Conservation (phyloP, 2,113 vertebrate species). For the Megaleporinus macrocephalus region DNA sequence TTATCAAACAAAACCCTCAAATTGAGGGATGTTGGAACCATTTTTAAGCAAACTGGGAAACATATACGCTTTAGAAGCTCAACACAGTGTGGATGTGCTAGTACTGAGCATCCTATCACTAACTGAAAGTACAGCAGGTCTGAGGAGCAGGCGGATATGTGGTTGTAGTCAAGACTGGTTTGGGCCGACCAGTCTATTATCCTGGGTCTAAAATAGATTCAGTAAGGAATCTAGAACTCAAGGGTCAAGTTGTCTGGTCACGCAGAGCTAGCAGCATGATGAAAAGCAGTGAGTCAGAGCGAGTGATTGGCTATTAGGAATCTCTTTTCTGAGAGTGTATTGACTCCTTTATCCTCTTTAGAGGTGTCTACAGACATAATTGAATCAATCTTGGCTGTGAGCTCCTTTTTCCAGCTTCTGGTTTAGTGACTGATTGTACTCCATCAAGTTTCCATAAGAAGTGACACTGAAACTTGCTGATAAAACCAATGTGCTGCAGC, state of each 20-base stretch:
- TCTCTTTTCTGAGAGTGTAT: background rate
- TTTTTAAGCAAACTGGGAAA: too few species aligned
- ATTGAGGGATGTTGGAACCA: too few species aligned
- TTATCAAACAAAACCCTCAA: too few species aligned
- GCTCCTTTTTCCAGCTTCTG: background rate
- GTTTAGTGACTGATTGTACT: background rate
- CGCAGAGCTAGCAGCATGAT: background rate
- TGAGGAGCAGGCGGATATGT: background rate
- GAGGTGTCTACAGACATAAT: background rate
- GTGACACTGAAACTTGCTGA: background rate
- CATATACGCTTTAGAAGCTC: background rate
- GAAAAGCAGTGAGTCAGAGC: background rate
- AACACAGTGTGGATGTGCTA: background rate
- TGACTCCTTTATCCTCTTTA: conserved; percentile 9
- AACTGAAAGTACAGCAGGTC: background rate
- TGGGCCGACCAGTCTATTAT: background rate
- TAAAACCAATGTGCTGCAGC: background rate
- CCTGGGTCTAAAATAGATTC: conserved; percentile 4
- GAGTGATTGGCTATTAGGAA: background rate
- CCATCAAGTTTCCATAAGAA: background rate
- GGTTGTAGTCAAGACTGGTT: background rate
- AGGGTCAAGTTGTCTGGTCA: conserved; percentile 5
- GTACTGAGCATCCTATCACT: background rate
- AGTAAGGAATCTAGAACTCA: background rate
- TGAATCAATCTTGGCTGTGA: background rate